Percentiles rank a stretch among this genome's conserved stretches.
phyloP scores from a whole-genome alignment of 2,888 invertebrate species.

The Cheiracanthium punctorium region DNA sequence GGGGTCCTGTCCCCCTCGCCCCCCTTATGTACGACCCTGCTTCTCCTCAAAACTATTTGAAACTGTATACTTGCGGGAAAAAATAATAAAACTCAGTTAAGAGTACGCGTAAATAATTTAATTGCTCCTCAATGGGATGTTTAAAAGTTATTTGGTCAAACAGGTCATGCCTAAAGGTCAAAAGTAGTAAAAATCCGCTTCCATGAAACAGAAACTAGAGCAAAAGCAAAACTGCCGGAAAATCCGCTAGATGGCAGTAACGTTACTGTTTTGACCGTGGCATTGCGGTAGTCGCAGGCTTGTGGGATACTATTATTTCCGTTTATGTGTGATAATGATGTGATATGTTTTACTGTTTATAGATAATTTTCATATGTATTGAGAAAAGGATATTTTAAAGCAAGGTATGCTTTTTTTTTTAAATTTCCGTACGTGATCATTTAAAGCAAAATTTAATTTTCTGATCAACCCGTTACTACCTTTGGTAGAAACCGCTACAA shows the following conservation, averaged over 20 bases:
- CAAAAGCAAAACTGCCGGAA: conserved; percentile 4
- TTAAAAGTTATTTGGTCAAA: conserved; percentile 1
- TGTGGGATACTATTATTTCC: conserved; percentile 64
- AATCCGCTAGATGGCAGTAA: conserved; percentile 59
- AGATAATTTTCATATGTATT: not conserved
- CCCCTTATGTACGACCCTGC: no score
- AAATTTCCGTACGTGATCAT: not conserved
- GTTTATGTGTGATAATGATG: conserved; percentile 61
- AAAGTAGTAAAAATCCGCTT: not conserved
- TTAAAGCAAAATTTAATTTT: not conserved
- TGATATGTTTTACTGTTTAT: conserved; percentile 63
- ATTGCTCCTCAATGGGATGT: no score
- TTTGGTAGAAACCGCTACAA: not conserved
- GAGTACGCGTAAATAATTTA: no score
- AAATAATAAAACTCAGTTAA: no score
- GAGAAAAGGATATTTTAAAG: not conserved
- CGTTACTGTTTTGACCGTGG: conserved; percentile 59
- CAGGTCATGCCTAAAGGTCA: not conserved
- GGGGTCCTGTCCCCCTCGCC: no score
- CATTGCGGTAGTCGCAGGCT: conserved; percentile 67
- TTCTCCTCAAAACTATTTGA: no score
- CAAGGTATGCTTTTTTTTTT: not conserved
- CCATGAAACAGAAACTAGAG: not conserved
- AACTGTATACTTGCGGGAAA: no score
- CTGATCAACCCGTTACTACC: not conserved